Conservation (phyloP, 2,888 invertebrate species). For the Drosophila multiciliata region DNA sequence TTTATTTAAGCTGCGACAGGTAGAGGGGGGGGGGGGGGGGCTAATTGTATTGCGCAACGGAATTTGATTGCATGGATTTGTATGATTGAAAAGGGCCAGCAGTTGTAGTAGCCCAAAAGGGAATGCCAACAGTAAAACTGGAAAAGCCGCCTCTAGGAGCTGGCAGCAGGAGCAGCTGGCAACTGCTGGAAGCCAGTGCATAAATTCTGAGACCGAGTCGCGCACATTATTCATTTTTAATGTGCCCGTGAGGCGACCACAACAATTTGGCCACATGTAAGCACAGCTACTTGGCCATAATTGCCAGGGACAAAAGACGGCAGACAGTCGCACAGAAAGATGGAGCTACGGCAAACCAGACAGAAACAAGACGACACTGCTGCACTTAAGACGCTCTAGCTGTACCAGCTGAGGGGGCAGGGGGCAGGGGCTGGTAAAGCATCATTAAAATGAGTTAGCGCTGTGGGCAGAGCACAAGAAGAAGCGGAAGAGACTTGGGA, state of each 20-base stretch:
- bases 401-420: constrained; percentile 29
- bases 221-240: constrained; percentile 82
- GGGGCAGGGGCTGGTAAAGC: constrained; percentile 36
- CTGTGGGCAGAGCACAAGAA: constrained; percentile 50
- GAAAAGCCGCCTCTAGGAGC: constrained; percentile 15
- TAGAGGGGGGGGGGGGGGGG: constrained; percentile 32
- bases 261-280: constrained; percentile 79
- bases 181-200: constrained; percentile 61
- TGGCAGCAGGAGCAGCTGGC: constrained; percentile 35
- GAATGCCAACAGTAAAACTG: constrained; percentile 1
- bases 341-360: not conserved
- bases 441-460: constrained; percentile 81
- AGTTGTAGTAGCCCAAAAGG: constrained; percentile 24
- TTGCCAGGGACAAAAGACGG: constrained; percentile 62
- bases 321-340: constrained; percentile 14
- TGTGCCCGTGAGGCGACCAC: constrained; percentile 74
- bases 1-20: constrained; percentile 42
- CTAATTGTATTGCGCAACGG: constrained; percentile 77
- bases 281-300: constrained; percentile 79
- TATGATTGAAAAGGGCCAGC: constrained; percentile 75
- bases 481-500: constrained; percentile 18
- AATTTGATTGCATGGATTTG: constrained; percentile 79
- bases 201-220: constrained; percentile 73
- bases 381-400: constrained; percentile 64
- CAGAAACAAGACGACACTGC: constrained; percentile 64